phyloP scores from a whole-genome alignment of 2,797 vertebrate species.

The Varecia variegata region DNA sequence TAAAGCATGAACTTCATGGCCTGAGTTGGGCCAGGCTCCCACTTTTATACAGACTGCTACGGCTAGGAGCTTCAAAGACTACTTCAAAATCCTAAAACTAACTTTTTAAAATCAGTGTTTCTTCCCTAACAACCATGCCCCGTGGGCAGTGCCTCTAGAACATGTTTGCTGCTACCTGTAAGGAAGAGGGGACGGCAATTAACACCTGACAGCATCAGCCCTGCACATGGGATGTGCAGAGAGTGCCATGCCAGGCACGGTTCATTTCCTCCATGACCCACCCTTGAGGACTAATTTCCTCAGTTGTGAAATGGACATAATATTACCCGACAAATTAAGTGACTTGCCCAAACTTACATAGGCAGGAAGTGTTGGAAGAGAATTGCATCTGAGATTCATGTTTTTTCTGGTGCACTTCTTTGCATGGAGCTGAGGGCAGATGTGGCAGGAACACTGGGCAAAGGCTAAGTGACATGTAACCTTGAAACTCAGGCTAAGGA shows the following conservation, averaged over 20 bases:
- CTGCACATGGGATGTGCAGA: neutral
- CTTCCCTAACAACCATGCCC: neutral
- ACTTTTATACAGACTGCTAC: neutral
- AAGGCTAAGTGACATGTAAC: neutral
- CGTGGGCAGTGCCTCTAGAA: neutral
- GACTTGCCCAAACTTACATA: constrained; percentile 20
- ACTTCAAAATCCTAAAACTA: neutral
- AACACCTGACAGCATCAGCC: neutral
- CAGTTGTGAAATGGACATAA: constrained; percentile 22
- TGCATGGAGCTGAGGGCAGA: neutral
- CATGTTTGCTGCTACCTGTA: neutral
- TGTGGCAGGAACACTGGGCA: neutral
- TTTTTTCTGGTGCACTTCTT: neutral
- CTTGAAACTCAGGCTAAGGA: neutral
- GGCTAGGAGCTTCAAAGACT: neutral
- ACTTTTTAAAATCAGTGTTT: neutral
- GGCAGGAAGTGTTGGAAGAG: neutral
- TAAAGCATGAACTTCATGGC: neutral
- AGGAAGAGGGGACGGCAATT: neutral
- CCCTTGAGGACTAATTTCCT: neutral
- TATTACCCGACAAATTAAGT: neutral
- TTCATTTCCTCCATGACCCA: neutral
- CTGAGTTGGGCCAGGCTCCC: neutral
- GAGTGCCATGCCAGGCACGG: neutral
- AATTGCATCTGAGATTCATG: neutral